Evolutionary conservation across 2,113 vertebrate species (phyloP).

Genomic region (Sminthopsis crassicaudata): DNA sequence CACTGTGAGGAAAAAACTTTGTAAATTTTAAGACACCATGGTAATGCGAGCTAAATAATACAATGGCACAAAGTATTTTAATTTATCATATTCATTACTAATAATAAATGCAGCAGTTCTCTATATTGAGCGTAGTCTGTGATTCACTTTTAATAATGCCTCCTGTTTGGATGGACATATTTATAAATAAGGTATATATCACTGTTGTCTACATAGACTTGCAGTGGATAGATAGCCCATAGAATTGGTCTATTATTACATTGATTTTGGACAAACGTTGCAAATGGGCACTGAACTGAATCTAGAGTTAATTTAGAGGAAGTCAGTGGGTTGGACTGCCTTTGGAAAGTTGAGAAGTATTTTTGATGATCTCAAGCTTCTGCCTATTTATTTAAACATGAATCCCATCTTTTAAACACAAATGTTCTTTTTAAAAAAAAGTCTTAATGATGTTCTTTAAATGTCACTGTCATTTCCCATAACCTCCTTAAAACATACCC

Average conservation of each 20-base stretch:
- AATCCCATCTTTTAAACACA: background rate
- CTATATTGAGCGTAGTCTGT: background rate
- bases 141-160: background rate
- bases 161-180: background rate
- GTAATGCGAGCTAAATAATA: background rate
- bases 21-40: background rate
- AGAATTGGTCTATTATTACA: background rate
- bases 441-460: background rate
- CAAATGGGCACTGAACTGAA: background rate
- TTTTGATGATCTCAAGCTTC: background rate
- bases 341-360: background rate
- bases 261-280: background rate
- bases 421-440: background rate
- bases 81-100: background rate
- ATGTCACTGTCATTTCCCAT: background rate
- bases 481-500: background rate
- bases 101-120: background rate
- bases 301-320: background rate
- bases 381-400: background rate
- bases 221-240: background rate
- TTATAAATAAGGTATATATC: background rate
- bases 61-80: background rate
- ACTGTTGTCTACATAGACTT: background rate
- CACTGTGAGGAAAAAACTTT: background rate
- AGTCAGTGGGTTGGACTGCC: background rate